These are phyloP conservation scores for Pampus argenteus DNA, from an alignment of 2,797 vertebrate genomes.

Conservation along the genomic window DNA sequence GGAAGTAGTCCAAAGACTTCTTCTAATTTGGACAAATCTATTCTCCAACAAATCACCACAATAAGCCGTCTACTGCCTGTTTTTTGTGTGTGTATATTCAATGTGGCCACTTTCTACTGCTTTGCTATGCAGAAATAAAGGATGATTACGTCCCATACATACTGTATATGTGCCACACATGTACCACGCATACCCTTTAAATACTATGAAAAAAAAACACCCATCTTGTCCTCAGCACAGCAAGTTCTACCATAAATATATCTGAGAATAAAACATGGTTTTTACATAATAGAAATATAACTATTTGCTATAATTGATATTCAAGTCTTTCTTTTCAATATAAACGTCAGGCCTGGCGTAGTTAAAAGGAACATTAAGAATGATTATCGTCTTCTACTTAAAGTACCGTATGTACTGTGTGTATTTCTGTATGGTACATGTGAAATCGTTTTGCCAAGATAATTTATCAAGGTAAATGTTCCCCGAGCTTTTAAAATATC, in stretches of 20 bases:
- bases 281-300: not conserved
- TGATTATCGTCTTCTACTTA: not conserved
- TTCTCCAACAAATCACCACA: constrained; percentile 43
- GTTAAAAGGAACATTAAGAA: constrained; percentile 39
- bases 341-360: constrained; percentile 14
- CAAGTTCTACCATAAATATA: not conserved
- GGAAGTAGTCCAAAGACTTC: not conserved
- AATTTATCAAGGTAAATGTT: constrained; percentile 46
- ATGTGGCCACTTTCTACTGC: constrained; percentile 21
- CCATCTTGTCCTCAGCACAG: not conserved
- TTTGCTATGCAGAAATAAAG: constrained; percentile 12
- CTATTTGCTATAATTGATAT: constrained; percentile 3
- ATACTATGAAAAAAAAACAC: constrained; percentile 5
- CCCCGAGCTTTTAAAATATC: constrained; percentile 47
- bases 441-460: constrained; percentile 27
- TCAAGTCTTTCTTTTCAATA: constrained; percentile 15
- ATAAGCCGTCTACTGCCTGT: constrained; percentile 27
- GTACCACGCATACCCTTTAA: not conserved
- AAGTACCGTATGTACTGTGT: not conserved
- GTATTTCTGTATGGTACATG: constrained; percentile 20
- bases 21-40: constrained; percentile 26
- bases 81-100: constrained; percentile 33
- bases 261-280: not conserved
- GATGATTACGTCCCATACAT: not conserved
- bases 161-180: not conserved